A percentile compares a stretch with the other conserved stretches of the same genome.
Conservation (phyloP, 2,797 vertebrate genomes). For the Parambassis ranga region DNA sequence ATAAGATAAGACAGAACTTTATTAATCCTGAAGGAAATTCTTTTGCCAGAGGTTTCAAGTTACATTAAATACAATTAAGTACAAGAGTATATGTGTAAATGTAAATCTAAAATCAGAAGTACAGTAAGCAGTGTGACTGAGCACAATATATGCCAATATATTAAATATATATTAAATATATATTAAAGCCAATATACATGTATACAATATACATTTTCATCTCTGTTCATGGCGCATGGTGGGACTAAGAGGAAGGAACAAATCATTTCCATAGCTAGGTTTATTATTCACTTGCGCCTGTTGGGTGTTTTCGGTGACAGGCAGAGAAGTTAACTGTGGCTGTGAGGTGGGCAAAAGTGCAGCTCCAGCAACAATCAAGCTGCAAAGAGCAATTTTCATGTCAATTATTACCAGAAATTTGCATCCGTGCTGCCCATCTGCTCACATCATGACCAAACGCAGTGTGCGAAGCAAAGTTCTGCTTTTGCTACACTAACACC, state of each 20-base stretch:
- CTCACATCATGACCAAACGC: not conserved
- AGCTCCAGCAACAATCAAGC: constrained; percentile 15
- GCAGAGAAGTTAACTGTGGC: constrained; percentile 1
- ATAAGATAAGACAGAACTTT: too few relatives aligned
- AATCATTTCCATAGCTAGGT: not conserved
- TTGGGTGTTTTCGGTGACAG: constrained; percentile 26
- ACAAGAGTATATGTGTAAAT: too few relatives aligned
- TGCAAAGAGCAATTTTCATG: constrained; percentile 17
- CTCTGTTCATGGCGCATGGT: not conserved
- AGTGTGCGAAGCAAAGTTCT: not conserved
- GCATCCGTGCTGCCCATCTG: not conserved
- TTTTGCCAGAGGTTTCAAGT: too few relatives aligned
- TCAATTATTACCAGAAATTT: constrained; percentile 26
- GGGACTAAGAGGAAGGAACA: not conserved
- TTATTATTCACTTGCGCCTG: constrained; percentile 15
- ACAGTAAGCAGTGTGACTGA: too few relatives aligned
- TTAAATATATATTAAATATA: too few relatives aligned
- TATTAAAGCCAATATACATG: too few relatives aligned
- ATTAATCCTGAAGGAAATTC: too few relatives aligned
- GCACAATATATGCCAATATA: too few relatives aligned
- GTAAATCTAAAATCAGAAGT: too few relatives aligned
- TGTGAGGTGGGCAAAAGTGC: constrained; percentile 12
- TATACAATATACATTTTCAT: too few relatives aligned
- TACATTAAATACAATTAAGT: too few relatives aligned
- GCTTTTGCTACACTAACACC: not conserved